phyloP scores from a whole-genome alignment of 2,888 invertebrate genomes.

The Epistrophella euchroma region DNA sequence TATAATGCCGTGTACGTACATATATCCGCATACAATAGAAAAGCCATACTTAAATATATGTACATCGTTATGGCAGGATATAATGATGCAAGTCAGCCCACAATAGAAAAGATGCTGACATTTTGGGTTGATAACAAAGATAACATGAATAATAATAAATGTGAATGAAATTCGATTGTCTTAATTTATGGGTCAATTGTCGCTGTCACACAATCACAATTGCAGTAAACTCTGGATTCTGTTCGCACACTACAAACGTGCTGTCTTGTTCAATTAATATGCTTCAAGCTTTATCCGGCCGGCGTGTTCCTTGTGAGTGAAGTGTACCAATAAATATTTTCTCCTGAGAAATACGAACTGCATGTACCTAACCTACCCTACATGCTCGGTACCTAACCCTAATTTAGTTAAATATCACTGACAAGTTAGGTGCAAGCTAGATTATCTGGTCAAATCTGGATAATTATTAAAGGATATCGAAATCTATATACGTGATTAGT shows the following conservation, averaged over 20 bases:
- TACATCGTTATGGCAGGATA: not conserved
- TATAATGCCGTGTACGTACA: no score
- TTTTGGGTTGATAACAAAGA: constrained; percentile 52
- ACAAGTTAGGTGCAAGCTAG: constrained; percentile 16
- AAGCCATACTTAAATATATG: not conserved
- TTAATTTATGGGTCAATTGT: constrained; percentile 59
- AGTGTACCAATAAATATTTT: constrained; percentile 11
- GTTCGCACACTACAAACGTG: constrained; percentile 5
- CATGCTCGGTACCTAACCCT: not conserved
- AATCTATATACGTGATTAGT: not conserved
- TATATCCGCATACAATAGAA: not conserved
- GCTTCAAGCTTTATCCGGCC: not conserved
- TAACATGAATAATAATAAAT: constrained; percentile 26
- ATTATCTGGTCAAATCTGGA: constrained; percentile 14
- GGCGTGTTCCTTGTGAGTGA: constrained; percentile 13
- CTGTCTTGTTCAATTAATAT: constrained; percentile 9
- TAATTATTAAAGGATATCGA: constrained; percentile 28
- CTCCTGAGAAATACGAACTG: constrained; percentile 2
- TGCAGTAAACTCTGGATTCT: constrained; percentile 8
- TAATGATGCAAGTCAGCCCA: constrained; percentile 4
- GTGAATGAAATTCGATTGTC: constrained; percentile 56
- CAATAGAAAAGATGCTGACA: constrained; percentile 44
- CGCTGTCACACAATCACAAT: constrained; percentile 38
- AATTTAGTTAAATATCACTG: constrained; percentile 22
- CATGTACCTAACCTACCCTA: not conserved